These are phyloP conservation scores for Apeltes quadracus DNA, from an alignment of 2,113 vertebrate genomes.

Conservation along the genomic window DNA sequence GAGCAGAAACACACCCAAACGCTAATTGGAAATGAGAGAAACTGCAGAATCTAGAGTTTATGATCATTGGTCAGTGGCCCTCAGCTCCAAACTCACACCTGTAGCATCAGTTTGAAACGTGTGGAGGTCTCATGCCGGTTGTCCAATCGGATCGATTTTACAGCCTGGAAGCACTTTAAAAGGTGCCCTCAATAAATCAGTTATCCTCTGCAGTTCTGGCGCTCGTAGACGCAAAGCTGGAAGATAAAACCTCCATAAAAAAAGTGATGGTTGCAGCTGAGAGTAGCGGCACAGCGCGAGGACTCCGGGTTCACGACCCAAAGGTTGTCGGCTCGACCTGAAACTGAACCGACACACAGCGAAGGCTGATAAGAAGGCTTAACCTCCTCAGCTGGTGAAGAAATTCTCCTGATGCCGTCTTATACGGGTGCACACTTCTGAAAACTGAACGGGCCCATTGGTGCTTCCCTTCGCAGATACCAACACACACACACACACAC, in stretches of 20 bases:
- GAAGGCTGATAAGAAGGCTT: constrained; percentile 53
- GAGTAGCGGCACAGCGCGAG: constrained; percentile 23
- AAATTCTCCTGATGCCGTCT: constrained; percentile 41
- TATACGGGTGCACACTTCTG: constrained; percentile 23
- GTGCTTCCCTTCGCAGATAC: constrained; percentile 12
- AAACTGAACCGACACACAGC: constrained; percentile 40
- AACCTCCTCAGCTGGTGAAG: constrained; percentile 24
- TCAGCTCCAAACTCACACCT: not conserved
- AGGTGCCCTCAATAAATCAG: constrained; percentile 47
- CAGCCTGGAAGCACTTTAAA: constrained; percentile 33
- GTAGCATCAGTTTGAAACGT: too few relatives aligned
- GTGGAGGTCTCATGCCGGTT: too few relatives aligned
- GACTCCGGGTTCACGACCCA: constrained; percentile 39
- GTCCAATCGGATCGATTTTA: constrained; percentile 7
- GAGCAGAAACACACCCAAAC: not conserved
- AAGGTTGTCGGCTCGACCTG: constrained; percentile 57
- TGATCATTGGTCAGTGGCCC: not conserved
- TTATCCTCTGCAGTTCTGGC: constrained; percentile 35
- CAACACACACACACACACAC: not conserved
- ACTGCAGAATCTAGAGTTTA: not conserved
- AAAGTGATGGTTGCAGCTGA: constrained; percentile 24
- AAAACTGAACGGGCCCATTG: not conserved
- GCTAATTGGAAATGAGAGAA: not conserved
- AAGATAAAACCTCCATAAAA: constrained; percentile 47
- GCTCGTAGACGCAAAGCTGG: constrained; percentile 35